Conservation (phyloP, 1,140 invertebrate species). For the Zaprionus taronus region DNA sequence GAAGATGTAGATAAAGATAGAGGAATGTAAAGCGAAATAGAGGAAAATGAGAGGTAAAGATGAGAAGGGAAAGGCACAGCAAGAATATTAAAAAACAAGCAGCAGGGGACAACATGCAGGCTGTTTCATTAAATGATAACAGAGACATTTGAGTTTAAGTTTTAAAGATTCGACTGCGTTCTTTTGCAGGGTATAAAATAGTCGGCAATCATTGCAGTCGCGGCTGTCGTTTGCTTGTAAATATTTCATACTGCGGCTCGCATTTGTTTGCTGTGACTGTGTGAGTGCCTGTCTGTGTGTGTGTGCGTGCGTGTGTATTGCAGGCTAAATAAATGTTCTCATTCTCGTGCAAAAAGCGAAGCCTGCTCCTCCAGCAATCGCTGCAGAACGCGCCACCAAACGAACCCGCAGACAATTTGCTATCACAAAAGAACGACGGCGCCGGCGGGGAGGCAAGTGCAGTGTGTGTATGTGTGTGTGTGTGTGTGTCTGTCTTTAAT, state of each 20-base stretch:
- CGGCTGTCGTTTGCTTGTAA: not conserved
- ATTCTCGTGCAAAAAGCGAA: not conserved
- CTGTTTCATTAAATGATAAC: too few relatives aligned
- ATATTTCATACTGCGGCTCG: not conserved
- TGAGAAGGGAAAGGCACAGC: too few relatives aligned
- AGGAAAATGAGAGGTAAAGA: too few relatives aligned
- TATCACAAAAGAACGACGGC: not conserved
- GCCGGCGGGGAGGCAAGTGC: not conserved
- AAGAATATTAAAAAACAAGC: too few relatives aligned
- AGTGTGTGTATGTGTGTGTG: not conserved
- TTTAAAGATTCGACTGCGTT: not conserved
- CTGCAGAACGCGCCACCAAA: not conserved
- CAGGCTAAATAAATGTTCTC: too few relatives aligned
- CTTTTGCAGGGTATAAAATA: not conserved
- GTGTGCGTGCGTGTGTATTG: not conserved
- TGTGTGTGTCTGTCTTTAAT: conserved; percentile 20
- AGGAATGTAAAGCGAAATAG: too few relatives aligned
- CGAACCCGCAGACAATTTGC: not conserved
- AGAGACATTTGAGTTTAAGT: too few relatives aligned
- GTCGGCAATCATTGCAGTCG: not conserved
- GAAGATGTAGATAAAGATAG: too few relatives aligned
- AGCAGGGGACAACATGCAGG: too few relatives aligned
- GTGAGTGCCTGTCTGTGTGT: not conserved
- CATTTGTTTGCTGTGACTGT: not conserved
- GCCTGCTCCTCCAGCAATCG: not conserved